These are phyloP conservation scores for Agapornis roseicollis DNA, from an alignment of 2,113 vertebrate genomes.

Conservation along the genomic window DNA sequence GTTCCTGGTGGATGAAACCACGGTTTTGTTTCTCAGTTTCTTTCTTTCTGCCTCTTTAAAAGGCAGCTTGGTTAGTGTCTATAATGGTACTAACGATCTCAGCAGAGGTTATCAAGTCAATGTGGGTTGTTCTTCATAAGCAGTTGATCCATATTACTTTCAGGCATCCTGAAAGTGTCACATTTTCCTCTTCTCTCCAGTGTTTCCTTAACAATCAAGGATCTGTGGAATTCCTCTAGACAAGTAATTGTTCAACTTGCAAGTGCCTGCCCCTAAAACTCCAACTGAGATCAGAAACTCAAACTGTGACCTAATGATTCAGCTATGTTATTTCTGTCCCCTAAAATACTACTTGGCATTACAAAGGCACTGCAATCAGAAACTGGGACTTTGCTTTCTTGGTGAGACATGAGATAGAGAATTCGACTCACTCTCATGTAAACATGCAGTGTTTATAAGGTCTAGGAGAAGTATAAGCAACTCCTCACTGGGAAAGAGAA, in stretches of 20 bases:
- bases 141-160: background rate
- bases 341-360: background rate
- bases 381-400: background rate
- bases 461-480: background rate
- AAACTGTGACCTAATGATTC: background rate
- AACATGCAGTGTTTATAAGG: background rate
- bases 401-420: background rate
- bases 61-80: background rate
- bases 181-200: background rate
- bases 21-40: background rate
- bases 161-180: background rate
- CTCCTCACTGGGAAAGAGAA: background rate
- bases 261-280: background rate
- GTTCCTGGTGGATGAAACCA: background rate
- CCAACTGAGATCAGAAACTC: background rate
- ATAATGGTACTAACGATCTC: background rate
- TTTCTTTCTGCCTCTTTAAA: background rate
- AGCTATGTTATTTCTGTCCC: background rate
- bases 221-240: background rate
- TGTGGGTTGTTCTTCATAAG: background rate
- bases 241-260: background rate
- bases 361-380: background rate
- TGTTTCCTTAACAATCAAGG: background rate
- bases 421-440: background rate
- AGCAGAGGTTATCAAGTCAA: background rate